phyloP scores from a whole-genome alignment of 2,888 invertebrate species.

The Junonia oenone region DNA sequence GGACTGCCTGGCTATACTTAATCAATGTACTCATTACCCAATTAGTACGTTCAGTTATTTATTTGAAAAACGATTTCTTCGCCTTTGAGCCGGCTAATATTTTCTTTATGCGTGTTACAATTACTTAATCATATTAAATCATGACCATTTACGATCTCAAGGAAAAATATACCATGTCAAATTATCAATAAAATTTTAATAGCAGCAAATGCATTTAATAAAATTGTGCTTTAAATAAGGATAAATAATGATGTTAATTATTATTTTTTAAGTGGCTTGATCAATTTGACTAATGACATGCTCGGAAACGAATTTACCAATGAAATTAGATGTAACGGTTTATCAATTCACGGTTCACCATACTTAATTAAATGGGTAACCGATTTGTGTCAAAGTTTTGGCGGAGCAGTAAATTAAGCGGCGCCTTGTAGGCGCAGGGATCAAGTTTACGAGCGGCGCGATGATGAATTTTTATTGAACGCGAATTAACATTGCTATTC shows the following conservation, averaged over 20 bases:
- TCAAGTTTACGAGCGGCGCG: constrained; percentile 22
- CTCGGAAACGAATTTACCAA: not conserved
- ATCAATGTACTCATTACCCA: constrained; percentile 47
- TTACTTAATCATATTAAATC: not conserved
- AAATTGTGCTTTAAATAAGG: not conserved
- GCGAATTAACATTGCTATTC: constrained; percentile 21
- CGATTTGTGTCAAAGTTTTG: constrained; percentile 48
- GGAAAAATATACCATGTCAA: not conserved
- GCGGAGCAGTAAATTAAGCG: constrained; percentile 61
- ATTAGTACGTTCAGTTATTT: constrained; percentile 48
- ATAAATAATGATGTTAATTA: not conserved
- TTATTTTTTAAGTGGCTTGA: not conserved
- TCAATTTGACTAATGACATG: not conserved
- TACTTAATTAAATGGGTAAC: constrained; percentile 27
- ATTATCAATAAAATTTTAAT: not conserved
- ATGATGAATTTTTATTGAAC: constrained; percentile 26
- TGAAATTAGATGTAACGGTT: constrained; percentile 29
- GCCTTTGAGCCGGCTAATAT: not conserved
- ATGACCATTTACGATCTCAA: not conserved
- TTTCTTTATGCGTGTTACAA: constrained; percentile 1
- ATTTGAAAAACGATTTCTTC: constrained; percentile 33
- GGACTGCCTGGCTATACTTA: constrained; percentile 35
- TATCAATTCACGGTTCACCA: constrained; percentile 14
- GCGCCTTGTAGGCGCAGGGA: constrained; percentile 41
- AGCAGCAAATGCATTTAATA: not conserved